Percentiles rank a stretch among this genome's conserved stretches.
These are phyloP conservation scores for Tiaroga cobitis DNA, from an alignment of 2,797 vertebrate genomes.

Conservation along the genomic window DNA sequence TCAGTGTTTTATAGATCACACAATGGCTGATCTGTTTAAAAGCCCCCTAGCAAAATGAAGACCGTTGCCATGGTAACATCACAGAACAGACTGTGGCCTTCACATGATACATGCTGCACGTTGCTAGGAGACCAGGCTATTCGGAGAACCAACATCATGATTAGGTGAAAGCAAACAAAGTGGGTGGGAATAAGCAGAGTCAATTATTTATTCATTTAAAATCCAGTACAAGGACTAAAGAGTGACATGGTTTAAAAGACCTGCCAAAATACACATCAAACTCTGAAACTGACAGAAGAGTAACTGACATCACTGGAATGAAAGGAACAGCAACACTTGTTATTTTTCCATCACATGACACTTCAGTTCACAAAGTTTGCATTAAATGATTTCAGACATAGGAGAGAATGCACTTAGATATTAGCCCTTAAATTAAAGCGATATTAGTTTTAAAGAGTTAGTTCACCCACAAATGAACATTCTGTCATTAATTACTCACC, in stretches of 20 bases:
- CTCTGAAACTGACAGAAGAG: background rate
- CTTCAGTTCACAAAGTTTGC: background rate
- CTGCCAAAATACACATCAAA: constrained; percentile 1
- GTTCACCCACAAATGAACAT: background rate
- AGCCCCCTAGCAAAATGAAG: background rate
- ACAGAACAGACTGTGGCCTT: constrained; percentile 15
- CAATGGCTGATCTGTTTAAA: constrained; percentile 4
- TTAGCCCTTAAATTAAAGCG: constrained; percentile 19
- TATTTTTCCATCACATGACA: background rate
- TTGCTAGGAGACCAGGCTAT: constrained; percentile 16
- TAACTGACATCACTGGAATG: background rate
- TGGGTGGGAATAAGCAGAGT: background rate
- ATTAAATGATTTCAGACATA: background rate
- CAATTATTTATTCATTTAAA: constrained; percentile 27
- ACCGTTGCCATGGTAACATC: constrained; percentile 20
- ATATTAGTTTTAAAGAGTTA: background rate
- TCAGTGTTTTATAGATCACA: background rate
- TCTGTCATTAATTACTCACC: background rate
- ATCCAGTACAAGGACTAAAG: background rate
- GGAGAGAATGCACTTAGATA: background rate
- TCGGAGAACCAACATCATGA: background rate
- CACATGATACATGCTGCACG: constrained; percentile 1
- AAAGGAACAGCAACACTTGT: background rate
- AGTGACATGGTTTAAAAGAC: background rate
- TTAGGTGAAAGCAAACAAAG: constrained; percentile 14